phyloP scores from a whole-genome alignment of 1,140 invertebrate species.

The Brachionus rubens region DNA sequence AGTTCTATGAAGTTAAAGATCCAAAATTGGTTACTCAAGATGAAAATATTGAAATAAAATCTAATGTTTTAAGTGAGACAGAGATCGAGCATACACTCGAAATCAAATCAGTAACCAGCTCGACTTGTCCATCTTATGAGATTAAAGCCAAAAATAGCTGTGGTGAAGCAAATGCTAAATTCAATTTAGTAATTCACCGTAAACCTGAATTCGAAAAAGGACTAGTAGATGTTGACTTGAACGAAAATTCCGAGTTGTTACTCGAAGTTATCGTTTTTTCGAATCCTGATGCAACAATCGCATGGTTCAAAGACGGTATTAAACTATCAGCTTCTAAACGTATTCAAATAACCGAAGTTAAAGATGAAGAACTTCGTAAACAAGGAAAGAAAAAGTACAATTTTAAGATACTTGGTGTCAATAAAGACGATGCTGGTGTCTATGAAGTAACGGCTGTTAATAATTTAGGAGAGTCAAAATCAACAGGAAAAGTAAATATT shows the following conservation, averaged over 20 bases:
- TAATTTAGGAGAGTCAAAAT: conserved; percentile 90
- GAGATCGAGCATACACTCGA: conserved; percentile 4
- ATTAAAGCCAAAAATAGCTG: conserved; percentile 16
- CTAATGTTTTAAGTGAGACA: neutral
- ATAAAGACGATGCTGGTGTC: conserved; percentile 92
- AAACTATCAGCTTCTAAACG: conserved; percentile 12
- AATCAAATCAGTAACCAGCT: neutral
- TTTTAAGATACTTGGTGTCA: conserved; percentile 78
- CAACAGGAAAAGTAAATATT: conserved; percentile 90
- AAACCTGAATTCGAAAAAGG: neutral
- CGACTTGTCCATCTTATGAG: conserved; percentile 5
- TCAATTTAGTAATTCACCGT: conserved; percentile 7
- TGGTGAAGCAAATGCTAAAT: conserved; percentile 1
- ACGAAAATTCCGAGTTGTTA: conserved; percentile 7
- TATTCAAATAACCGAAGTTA: conserved; percentile 1
- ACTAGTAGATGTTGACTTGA: neutral
- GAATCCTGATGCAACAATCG: conserved; percentile 29
- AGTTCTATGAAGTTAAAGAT: neutral
- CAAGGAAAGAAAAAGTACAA: conserved; percentile 58
- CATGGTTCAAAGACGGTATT: conserved; percentile 37
- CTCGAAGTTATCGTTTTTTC: conserved; percentile 11
- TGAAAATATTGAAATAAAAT: conserved; percentile 4
- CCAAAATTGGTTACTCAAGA: neutral
- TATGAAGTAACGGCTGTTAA: conserved; percentile 93
- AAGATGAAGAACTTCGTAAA: neutral